phyloP scores from a whole-genome alignment of 1,140 invertebrate genomes.

The Drosophila ercepeae region DNA sequence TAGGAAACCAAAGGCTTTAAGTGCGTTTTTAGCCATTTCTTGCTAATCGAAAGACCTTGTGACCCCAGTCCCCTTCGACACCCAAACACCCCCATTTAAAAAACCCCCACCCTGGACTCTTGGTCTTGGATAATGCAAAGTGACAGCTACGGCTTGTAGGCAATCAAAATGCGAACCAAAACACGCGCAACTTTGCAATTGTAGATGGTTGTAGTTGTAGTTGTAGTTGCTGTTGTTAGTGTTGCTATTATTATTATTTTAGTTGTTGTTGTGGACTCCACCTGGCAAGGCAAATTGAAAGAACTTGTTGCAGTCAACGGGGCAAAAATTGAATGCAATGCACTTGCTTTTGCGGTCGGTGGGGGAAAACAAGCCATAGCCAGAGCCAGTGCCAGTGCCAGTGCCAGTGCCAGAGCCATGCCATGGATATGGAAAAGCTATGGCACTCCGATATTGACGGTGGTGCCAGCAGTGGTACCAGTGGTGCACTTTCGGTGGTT shows the following conservation, averaged over 20 bases:
- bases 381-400: too few relatives aligned
- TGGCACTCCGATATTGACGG: conserved; percentile 15
- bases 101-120: conserved; percentile 22
- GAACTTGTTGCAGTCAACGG: conserved; percentile 74
- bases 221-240: conserved; percentile 27
- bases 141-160: conserved; percentile 76
- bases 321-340: conserved; percentile 80
- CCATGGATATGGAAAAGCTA: neutral
- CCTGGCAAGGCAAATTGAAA: conserved; percentile 75
- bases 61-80: neutral
- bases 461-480: conserved; percentile 27
- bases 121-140: conserved; percentile 69
- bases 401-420: neutral
- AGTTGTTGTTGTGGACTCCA: conserved; percentile 31
- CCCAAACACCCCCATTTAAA: neutral
- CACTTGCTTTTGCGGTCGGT: conserved; percentile 76
- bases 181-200: conserved; percentile 67
- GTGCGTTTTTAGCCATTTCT: too few relatives aligned
- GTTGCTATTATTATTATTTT: conserved; percentile 1
- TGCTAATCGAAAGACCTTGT: conserved; percentile 9
- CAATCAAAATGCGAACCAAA: conserved; percentile 76
- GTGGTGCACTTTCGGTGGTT: conserved; percentile 70
- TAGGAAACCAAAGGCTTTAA: too few relatives aligned
- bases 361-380: conserved; percentile 19
- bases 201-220: conserved; percentile 22